Conservation (phyloP, 2,888 invertebrate genomes). For the Apoda limacodes region DNA sequence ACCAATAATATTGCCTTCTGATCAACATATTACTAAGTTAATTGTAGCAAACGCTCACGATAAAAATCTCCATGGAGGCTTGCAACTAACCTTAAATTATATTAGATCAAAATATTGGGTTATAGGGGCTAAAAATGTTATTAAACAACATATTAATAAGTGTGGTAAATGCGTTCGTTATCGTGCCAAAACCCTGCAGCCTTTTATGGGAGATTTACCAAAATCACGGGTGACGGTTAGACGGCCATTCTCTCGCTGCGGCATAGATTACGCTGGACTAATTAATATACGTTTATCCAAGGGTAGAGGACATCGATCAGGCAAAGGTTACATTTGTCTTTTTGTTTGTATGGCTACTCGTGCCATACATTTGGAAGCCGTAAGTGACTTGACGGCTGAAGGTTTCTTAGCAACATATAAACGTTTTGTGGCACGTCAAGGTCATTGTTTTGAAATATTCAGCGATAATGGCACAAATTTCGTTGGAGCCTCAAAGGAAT, state of each 20-base stretch:
- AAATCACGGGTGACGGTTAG: too few species aligned
- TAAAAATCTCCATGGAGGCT: constrained; percentile 19
- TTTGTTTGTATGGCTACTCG: constrained; percentile 1
- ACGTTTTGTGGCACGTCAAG: too few species aligned
- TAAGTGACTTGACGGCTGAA: constrained; percentile 1
- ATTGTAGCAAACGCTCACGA: constrained; percentile 18
- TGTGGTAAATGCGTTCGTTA: too few species aligned
- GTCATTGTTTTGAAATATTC: too few species aligned
- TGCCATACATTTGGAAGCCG: background rate
- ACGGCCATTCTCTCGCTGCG: too few species aligned
- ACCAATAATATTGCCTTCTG: constrained; percentile 13
- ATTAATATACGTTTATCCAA: background rate
- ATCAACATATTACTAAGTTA: constrained; percentile 11
- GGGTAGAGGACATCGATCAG: constrained; percentile 1
- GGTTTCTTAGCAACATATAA: too few species aligned
- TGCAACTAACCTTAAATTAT: constrained; percentile 15
- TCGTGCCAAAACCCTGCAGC: too few species aligned
- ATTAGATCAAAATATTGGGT: constrained; percentile 19
- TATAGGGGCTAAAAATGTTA: constrained; percentile 8
- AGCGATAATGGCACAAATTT: too few species aligned
- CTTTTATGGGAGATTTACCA: too few species aligned
- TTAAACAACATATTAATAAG: constrained; percentile 4
- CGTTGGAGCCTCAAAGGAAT: too few species aligned
- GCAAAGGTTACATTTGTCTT: constrained; percentile 2
- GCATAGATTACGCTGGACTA: background rate